Percentiles rank a stretch among this genome's conserved stretches.
Evolutionary conservation across 2,113 vertebrate species (phyloP).

Genomic region (Antechinus stuartii): DNA sequence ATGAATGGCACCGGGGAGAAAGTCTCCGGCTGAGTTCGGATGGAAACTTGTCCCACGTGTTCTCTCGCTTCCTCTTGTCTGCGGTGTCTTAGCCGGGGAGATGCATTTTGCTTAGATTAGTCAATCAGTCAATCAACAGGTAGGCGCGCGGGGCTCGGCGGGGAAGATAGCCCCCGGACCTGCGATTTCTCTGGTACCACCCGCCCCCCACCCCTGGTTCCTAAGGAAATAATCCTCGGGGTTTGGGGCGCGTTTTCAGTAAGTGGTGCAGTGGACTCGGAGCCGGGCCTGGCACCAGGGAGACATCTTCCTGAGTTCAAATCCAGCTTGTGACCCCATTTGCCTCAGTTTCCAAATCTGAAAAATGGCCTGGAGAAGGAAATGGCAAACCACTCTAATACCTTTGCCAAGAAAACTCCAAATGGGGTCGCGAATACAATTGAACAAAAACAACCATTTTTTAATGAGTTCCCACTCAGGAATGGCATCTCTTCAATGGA

Average conservation of each 20-base stretch:
- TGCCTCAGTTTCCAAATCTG: too few species aligned
- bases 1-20: neutral
- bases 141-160: neutral
- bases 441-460: too few species aligned
- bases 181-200: neutral
- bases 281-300: too few species aligned
- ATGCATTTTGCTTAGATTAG: neutral
- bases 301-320: too few species aligned
- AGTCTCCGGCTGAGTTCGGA: neutral
- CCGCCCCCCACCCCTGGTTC: neutral
- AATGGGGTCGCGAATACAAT: too few species aligned
- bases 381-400: too few species aligned
- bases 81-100: neutral
- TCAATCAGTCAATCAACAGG: neutral
- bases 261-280: too few species aligned
- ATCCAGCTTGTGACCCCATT: too few species aligned
- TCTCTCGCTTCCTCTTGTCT: neutral
- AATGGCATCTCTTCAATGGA: too few species aligned
- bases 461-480: too few species aligned
- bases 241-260: neutral
- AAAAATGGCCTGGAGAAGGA: too few species aligned
- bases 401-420: too few species aligned
- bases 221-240: neutral
- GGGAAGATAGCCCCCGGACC: neutral
- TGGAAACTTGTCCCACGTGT: slow-evolving; percentile 31